phyloP scores from a whole-genome alignment of 2,797 vertebrate genomes.

The Threskiornis aethiopicus region DNA sequence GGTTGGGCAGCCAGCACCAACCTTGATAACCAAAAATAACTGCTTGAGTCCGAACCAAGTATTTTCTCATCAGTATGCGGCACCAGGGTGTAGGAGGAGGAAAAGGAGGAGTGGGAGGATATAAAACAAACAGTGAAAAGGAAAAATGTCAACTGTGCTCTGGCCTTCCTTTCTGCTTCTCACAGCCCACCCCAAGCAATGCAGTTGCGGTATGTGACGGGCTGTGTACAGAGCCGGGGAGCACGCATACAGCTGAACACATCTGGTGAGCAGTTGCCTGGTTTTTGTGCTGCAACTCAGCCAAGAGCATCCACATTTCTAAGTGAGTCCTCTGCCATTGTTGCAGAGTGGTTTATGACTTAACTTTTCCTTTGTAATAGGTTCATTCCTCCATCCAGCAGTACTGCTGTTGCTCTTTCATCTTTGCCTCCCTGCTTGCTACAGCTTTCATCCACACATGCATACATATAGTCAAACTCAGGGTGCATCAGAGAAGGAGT shows the following conservation, averaged over 20 bases:
- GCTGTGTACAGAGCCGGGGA: neutral
- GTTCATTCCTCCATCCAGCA: neutral
- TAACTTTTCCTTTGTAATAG: neutral
- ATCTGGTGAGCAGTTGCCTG: slow-evolving; percentile 47
- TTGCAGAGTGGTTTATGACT: neutral
- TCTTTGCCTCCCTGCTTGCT: neutral
- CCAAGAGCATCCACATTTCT: neutral
- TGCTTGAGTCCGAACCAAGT: slow-evolving; percentile 2
- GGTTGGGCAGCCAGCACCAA: neutral
- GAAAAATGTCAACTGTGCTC: slow-evolving; percentile 11
- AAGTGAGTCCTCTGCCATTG: neutral
- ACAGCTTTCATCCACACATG: neutral
- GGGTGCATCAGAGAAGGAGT: neutral
- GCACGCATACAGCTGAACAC: neutral
- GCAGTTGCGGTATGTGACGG: neutral
- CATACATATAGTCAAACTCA: neutral
- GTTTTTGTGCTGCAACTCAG: neutral
- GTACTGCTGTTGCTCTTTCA: neutral
- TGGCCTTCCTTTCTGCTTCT: slow-evolving; percentile 24
- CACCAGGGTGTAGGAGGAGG: slow-evolving; percentile 11
- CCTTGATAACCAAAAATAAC: slow-evolving; percentile 40
- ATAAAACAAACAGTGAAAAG: slow-evolving; percentile 50
- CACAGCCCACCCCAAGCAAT: neutral
- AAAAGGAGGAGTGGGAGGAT: slow-evolving; percentile 50
- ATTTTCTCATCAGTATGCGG: slow-evolving; percentile 43